These are phyloP conservation scores for Saccostrea cuccullata DNA, from an alignment of 1,140 invertebrate species.

Conservation along the genomic window DNA sequence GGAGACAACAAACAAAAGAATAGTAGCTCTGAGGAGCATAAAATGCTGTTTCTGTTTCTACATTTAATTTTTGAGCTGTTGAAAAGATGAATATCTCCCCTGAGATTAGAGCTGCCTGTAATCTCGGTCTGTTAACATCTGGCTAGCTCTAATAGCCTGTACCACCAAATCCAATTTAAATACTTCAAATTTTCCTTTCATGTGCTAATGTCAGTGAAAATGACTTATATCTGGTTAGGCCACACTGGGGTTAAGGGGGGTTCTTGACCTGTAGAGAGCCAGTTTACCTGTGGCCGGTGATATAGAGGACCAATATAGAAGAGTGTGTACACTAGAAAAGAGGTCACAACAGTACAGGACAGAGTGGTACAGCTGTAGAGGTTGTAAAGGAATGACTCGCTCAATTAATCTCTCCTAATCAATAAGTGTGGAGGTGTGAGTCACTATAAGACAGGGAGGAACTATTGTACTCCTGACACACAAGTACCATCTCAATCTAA, in stretches of 20 bases:
- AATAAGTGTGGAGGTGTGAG: neutral
- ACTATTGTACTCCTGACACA: slow-evolving; percentile 28
- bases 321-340: neutral
- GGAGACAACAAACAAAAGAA: slow-evolving; percentile 28
- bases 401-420: neutral
- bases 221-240: slow-evolving; percentile 5
- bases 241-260: slow-evolving; percentile 9
- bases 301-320: neutral
- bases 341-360: neutral
- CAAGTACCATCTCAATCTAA: neutral
- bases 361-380: neutral
- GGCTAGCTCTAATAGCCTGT: neutral
- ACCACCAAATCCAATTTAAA: slow-evolving; percentile 34
- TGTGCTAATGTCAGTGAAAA: slow-evolving; percentile 24
- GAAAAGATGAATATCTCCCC: neutral
- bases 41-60: neutral
- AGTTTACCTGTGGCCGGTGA: neutral
- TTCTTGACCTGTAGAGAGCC: neutral
- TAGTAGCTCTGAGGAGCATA: neutral
- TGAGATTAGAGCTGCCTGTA: neutral
- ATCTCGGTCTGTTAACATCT: slow-evolving; percentile 21
- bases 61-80: neutral
- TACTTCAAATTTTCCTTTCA: slow-evolving; percentile 36
- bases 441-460: neutral
- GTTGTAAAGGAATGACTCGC: neutral